phyloP scores from a whole-genome alignment of 2,888 invertebrate species.

The Serripes groenlandicus region DNA sequence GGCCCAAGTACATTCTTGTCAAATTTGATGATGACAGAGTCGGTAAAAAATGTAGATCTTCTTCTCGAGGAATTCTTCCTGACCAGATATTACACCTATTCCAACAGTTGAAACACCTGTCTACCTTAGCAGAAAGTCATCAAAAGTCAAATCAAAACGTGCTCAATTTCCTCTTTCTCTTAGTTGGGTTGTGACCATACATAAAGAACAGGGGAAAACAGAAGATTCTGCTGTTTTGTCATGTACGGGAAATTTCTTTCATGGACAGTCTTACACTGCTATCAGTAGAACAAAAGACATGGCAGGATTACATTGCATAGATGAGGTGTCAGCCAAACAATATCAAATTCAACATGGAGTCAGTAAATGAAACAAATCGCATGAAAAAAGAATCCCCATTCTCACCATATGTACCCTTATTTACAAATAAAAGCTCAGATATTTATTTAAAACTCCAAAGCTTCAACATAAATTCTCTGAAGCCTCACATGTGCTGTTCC shows the following conservation, averaged over 20 bases:
- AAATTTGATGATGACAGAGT: constrained; percentile 57
- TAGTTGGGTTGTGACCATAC: constrained; percentile 49
- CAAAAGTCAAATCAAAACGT: constrained; percentile 15
- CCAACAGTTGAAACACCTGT: constrained; percentile 22
- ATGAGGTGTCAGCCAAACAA: no score
- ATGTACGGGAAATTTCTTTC: constrained; percentile 23
- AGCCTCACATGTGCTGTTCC: no score
- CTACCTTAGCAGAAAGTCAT: constrained; percentile 17
- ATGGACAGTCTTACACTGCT: constrained; percentile 42
- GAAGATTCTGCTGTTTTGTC: constrained; percentile 40
- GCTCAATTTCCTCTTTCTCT: constrained; percentile 42
- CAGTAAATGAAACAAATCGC: not conserved
- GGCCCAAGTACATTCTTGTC: constrained; percentile 51
- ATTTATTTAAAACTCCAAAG: no score
- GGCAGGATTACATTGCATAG: constrained; percentile 28
- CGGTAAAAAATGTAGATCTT: constrained; percentile 5
- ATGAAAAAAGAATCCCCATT: no score
- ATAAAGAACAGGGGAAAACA: constrained; percentile 55
- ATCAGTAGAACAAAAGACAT: constrained; percentile 46
- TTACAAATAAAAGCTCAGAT: no score
- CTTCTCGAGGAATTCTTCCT: constrained; percentile 5
- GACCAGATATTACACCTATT: constrained; percentile 31
- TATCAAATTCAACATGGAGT: constrained; percentile 4
- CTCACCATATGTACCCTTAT: no score
- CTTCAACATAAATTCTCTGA: no score